phyloP scores from a whole-genome alignment of 2,797 vertebrate species.

The Sebastes taczanowskii region DNA sequence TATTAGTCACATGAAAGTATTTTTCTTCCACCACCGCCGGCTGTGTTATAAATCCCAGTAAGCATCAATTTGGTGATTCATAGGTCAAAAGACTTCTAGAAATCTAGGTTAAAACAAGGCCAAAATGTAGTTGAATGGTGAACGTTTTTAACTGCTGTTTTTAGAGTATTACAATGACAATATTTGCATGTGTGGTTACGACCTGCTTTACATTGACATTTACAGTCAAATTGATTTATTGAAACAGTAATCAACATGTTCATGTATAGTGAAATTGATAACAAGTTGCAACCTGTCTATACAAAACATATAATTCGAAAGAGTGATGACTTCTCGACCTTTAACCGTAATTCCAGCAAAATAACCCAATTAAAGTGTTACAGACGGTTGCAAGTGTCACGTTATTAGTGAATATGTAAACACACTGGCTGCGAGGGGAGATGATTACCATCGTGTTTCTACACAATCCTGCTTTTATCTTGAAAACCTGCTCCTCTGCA shows the following conservation, averaged over 20 bases:
- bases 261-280: background rate
- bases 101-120: background rate
- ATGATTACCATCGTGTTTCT: slow-evolving; percentile 1
- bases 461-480: slow-evolving; percentile 9
- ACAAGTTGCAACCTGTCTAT: background rate
- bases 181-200: background rate
- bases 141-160: background rate
- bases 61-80: background rate
- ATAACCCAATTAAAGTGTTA: slow-evolving; percentile 3
- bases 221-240: background rate
- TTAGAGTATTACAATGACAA: background rate
- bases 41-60: background rate
- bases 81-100: background rate
- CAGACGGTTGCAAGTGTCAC: background rate
- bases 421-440: background rate
- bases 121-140: background rate
- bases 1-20: background rate
- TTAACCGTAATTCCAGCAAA: background rate
- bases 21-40: background rate
- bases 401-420: slow-evolving; percentile 9
- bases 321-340: background rate
- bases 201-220: background rate
- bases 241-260: background rate
- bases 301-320: background rate
- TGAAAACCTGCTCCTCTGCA: slow-evolving; percentile 8